Evolutionary conservation across 2,888 invertebrate genomes (phyloP).

Genomic region (Athripsodes cinereus): DNA sequence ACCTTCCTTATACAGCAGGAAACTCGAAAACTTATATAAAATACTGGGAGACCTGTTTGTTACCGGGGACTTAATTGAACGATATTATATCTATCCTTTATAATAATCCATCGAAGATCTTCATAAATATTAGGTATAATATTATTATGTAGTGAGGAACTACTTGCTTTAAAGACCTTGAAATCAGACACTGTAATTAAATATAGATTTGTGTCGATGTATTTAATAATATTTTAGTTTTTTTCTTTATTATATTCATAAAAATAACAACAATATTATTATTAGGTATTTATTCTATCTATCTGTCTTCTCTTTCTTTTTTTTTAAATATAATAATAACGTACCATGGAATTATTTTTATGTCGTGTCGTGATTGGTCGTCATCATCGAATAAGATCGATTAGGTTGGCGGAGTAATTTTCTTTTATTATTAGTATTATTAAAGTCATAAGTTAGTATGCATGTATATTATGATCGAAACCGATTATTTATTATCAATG

Average conservation of each 20-base stretch:
- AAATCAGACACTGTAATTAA: constrained; percentile 1
- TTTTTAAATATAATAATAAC: background rate
- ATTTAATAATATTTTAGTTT: background rate
- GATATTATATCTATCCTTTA: too few species aligned
- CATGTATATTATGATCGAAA: too few species aligned
- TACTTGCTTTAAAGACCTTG: too few species aligned
- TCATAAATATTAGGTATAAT: too few species aligned
- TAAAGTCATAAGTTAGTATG: too few species aligned
- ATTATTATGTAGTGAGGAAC: too few species aligned
- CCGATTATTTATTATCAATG: too few species aligned
- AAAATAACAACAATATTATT: background rate
- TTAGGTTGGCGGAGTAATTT: background rate
- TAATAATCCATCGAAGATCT: too few species aligned
- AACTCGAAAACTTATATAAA: too few species aligned
- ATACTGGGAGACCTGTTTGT: too few species aligned
- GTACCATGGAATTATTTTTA: background rate
- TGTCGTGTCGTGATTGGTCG: constrained; percentile 2
- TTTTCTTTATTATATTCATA: background rate
- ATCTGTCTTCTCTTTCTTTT: background rate
- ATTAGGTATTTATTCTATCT: background rate
- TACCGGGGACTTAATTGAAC: too few species aligned
- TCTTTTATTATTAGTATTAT: background rate
- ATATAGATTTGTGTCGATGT: constrained; percentile 1
- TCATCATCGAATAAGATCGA: constrained; percentile 1
- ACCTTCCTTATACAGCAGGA: too few species aligned